Percentiles rank a stretch among this genome's conserved stretches.
phyloP scores from a whole-genome alignment of 2,797 vertebrate genomes.

The Neoniphon sammara region DNA sequence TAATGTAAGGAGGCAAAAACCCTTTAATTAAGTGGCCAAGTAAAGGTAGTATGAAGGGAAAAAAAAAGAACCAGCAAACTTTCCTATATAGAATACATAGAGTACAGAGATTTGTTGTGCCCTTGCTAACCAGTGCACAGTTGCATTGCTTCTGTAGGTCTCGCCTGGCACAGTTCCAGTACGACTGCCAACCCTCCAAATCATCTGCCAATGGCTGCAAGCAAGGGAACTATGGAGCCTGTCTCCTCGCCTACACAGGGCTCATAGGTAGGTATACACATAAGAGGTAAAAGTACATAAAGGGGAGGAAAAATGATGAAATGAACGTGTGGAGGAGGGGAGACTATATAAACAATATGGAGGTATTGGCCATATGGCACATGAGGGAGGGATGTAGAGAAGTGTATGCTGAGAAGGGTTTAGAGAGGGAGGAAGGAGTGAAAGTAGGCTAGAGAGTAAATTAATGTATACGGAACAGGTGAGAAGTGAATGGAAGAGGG shows the following conservation, averaged over 20 bases:
- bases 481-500: constrained; percentile 25
- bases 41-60: constrained; percentile 17
- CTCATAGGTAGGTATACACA: constrained; percentile 79
- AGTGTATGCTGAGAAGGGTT: not conserved
- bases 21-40: constrained; percentile 64
- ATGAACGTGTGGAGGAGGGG: constrained; percentile 23
- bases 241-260: constrained; percentile 85
- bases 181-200: constrained; percentile 79
- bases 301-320: not conserved
- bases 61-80: constrained; percentile 29
- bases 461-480: constrained; percentile 49
- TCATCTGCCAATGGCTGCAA: constrained; percentile 80
- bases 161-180: constrained; percentile 84
- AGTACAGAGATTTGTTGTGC: constrained; percentile 10
- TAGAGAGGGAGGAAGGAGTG: not conserved
- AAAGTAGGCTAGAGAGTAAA: constrained; percentile 27
- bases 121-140: constrained; percentile 24
- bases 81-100: constrained; percentile 26
- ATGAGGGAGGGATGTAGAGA: not conserved
- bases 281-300: constrained; percentile 24
- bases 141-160: constrained; percentile 72
- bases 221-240: constrained; percentile 80
- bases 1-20: constrained; percentile 53
- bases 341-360: constrained; percentile 1
- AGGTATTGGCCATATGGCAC: constrained; percentile 20